A percentile compares a stretch with the other conserved stretches of the same genome.
Evolutionary conservation across 1,140 invertebrate species (phyloP).

Genomic region (Gerris buenoi): DNA sequence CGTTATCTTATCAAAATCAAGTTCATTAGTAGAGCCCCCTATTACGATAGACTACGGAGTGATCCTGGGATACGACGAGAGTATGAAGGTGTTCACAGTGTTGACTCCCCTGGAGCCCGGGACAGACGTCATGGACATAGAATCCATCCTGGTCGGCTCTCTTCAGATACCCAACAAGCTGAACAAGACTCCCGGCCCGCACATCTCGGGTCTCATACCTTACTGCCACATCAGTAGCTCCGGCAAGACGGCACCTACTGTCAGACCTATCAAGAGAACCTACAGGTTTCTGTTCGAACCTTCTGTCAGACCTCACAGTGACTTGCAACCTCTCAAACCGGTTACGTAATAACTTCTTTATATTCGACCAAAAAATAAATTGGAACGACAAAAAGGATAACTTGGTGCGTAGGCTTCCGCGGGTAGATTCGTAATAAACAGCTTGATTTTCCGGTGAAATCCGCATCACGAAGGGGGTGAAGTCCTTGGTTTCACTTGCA

Average conservation of each 20-base stretch:
- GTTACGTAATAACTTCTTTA: no score
- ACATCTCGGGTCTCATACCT: neutral
- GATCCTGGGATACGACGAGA: neutral
- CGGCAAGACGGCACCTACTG: neutral
- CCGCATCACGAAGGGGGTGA: no score
- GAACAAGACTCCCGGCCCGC: neutral
- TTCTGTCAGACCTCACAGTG: neutral
- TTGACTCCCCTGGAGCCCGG: neutral
- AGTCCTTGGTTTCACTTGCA: no score
- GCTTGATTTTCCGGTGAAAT: no score
- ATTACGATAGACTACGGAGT: neutral
- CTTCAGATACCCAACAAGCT: neutral
- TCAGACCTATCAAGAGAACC: neutral
- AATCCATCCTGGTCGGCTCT: neutral
- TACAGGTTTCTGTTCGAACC: neutral
- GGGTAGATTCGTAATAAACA: no score
- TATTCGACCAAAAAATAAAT: no score
- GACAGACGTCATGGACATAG: neutral
- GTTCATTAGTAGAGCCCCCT: neutral
- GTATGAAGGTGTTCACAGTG: neutral
- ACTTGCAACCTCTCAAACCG: no score
- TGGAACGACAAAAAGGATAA: no score
- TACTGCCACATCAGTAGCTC: neutral
- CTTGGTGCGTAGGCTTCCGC: no score
- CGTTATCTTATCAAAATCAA: neutral